Conservation (phyloP, 2,113 vertebrate genomes). For the Crotalus horridus region DNA sequence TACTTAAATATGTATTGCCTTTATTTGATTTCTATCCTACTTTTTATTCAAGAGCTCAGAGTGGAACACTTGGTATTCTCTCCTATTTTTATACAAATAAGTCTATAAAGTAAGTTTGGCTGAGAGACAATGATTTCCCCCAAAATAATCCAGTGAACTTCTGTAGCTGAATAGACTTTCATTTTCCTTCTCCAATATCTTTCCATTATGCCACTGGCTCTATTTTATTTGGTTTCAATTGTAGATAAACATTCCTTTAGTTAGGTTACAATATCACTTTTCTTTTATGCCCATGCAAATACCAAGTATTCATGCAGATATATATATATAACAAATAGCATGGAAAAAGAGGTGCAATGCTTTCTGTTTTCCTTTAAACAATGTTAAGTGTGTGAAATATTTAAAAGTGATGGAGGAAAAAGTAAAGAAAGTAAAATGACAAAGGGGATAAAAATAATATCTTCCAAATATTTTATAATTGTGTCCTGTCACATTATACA, state of each 20-base stretch:
- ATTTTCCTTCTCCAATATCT: neutral
- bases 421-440: neutral
- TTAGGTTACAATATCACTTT: slow-evolving; percentile 38
- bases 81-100: neutral
- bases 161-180: neutral
- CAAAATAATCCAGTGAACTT: neutral
- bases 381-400: slow-evolving; percentile 19
- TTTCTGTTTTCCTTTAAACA: slow-evolving; percentile 19
- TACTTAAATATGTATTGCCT: slow-evolving; percentile 34
- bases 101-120: neutral
- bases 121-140: neutral
- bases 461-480: slow-evolving; percentile 9
- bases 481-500: neutral
- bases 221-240: slow-evolving; percentile 24
- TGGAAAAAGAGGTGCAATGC: neutral
- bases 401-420: neutral
- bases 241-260: slow-evolving; percentile 42
- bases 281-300: slow-evolving; percentile 33
- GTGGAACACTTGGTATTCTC: neutral
- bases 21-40: neutral
- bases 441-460: slow-evolving; percentile 6
- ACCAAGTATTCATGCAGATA: slow-evolving; percentile 19
- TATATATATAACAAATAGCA: neutral
- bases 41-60: neutral
- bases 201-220: neutral